Conservation (phyloP, 2,797 vertebrate species). For the Semotilus atromaculatus region DNA sequence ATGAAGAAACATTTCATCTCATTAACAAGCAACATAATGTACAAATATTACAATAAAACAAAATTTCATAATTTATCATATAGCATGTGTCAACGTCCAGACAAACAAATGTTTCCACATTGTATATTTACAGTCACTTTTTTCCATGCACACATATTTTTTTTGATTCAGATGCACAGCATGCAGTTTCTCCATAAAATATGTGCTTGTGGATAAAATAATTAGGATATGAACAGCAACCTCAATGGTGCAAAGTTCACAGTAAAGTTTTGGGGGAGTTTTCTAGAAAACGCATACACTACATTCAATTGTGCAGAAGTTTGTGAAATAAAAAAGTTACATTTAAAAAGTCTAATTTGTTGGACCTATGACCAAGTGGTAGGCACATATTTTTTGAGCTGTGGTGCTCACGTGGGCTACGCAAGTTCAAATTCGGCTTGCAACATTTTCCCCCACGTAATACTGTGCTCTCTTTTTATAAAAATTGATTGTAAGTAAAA, state of each 20-base stretch:
- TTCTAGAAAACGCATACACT: background rate
- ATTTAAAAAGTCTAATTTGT: background rate
- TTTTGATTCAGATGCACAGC: conserved; percentile 1
- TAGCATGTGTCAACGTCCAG: background rate
- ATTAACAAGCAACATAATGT: conserved; percentile 7
- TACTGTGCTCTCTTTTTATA: background rate
- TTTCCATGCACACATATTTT: conserved; percentile 16
- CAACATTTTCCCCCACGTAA: background rate
- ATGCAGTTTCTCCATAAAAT: conserved; percentile 11
- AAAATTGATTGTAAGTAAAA: background rate
- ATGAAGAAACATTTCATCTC: background rate
- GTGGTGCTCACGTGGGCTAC: background rate
- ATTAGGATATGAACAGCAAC: background rate
- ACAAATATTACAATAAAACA: conserved; percentile 21
- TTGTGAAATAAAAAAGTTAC: background rate
- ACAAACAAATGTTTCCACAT: conserved; percentile 41
- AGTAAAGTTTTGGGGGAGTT: background rate
- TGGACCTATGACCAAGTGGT: background rate
- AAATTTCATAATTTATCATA: conserved; percentile 14
- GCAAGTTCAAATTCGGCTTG: background rate
- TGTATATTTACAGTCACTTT: conserved; percentile 62
- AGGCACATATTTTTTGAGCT: conserved; percentile 6
- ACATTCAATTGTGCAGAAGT: conserved; percentile 4
- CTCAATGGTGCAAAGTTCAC: background rate
- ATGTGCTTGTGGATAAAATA: background rate